phyloP scores from a whole-genome alignment of 2,113 vertebrate species.

The Cacatua alba region DNA sequence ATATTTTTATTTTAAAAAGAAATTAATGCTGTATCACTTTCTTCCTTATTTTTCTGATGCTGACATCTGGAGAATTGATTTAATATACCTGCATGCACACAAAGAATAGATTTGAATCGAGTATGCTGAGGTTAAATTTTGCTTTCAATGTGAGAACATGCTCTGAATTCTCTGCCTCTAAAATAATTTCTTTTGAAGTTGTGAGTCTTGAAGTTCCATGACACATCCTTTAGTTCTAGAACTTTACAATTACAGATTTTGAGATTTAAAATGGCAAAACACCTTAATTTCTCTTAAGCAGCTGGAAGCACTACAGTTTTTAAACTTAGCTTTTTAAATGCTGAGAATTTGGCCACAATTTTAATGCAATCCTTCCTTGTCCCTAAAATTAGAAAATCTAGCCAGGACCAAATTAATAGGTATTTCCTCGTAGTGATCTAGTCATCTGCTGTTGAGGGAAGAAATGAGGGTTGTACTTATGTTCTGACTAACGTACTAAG shows the following conservation, averaged over 20 bases:
- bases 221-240: not conserved
- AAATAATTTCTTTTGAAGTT: not conserved
- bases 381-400: not conserved
- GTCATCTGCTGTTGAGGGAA: not conserved
- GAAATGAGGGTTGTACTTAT: not conserved
- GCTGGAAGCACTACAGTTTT: not conserved
- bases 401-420: not conserved
- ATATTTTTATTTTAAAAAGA: not conserved
- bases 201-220: not conserved
- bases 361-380: not conserved
- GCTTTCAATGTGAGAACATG: not conserved
- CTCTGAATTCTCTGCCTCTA: not conserved
- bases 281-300: not conserved
- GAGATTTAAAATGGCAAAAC: not conserved
- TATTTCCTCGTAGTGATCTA: not conserved
- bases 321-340: not conserved
- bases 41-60: not conserved
- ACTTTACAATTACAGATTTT: not conserved
- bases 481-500: not conserved
- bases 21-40: not conserved
- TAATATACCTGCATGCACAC: not conserved
- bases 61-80: not conserved
- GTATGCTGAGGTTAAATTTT: not conserved
- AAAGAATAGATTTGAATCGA: not conserved
- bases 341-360: not conserved